A percentile compares a stretch with the other conserved stretches of the same genome.
These are phyloP conservation scores for Orthonyx spaldingii DNA, from an alignment of 2,113 vertebrate genomes.

Conservation along the genomic window DNA sequence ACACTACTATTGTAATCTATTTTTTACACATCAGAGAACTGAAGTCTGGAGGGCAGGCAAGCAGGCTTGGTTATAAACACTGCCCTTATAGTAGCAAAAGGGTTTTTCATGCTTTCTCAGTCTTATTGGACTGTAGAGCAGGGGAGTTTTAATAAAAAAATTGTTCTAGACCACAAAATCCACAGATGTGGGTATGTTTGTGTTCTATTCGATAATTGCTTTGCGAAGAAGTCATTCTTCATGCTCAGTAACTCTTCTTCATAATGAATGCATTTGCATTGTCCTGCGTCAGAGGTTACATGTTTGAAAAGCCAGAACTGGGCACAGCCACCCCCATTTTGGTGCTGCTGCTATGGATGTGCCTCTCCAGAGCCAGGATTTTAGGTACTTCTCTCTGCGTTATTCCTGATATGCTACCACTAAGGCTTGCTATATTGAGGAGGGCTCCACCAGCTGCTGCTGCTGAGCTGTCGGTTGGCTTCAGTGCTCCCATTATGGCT, in stretches of 20 bases:
- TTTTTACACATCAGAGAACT: not conserved
- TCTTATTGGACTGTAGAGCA: not conserved
- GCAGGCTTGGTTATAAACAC: not conserved
- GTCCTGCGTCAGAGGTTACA: rapidly evolving
- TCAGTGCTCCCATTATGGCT: rapidly evolving
- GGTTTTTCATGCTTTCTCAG: not conserved
- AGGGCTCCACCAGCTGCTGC: not conserved
- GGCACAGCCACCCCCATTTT: not conserved
- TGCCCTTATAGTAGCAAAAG: not conserved
- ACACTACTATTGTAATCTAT: not conserved
- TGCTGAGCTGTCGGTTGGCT: not conserved
- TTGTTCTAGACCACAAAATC: not conserved
- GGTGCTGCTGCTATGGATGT: not conserved
- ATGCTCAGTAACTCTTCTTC: not conserved
- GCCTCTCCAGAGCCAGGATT: not conserved
- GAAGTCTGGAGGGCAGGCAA: not conserved
- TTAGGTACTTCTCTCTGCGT: not conserved
- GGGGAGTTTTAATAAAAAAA: not conserved
- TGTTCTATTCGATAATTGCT: not conserved
- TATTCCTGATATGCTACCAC: not conserved
- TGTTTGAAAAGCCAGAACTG: not conserved
- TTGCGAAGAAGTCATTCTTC: not conserved
- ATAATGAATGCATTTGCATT: not conserved
- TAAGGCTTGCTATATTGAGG: not conserved
- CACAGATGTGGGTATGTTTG: not conserved